Evolutionary conservation across 2,113 vertebrate species (phyloP), one percentile per base, ranked within the genome.

Genomic region (Pteronura brasiliensis): DNA sequence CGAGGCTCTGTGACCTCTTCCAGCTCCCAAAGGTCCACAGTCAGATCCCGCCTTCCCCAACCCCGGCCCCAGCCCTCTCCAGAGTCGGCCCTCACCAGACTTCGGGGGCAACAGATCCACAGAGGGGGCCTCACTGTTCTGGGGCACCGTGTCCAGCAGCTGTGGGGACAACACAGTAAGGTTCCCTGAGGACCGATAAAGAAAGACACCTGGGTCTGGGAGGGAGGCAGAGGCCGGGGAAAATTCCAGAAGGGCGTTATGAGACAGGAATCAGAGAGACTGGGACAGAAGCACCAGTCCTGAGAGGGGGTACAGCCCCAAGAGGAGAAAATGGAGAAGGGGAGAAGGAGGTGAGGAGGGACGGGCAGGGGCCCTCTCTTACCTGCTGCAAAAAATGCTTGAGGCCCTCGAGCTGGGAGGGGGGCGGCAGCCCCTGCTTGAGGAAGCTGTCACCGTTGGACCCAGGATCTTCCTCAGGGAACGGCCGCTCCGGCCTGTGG

Each of bases 381-480:
- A 97, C 98, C 95, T 97, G 96, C 9, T 98, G 97, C 80, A 99
- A 93, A 92, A 98, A 98, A 67, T 98, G 97, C 92, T 98, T 98
- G 21, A 98, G 93, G 47, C 98, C 98, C 42, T 95, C 85, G 7
- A 98, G 47, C 44, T 98, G 97, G 55, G 98, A 90, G 36, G 97
- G n/a, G 69, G 96, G 92, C 0, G 34, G 96, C 12, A 92, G 93
- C 6, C 69, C 83, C 34, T 85, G 34, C n/a, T 90, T 95, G 13
- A 91, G 82, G 85, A 94, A 76, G 27, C 96, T 74, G 23, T 97
- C 97, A 3, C 96, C 90, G 0, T 92, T 65, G 0, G 80, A 81
- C 3, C 88, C 94, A 77, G 61, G 72, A 20, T 97, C 97, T 13
- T 98, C 98, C n/a, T 98, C 98, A 0, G 96, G 98, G 80, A 98